phyloP scores from a whole-genome alignment of 1,140 invertebrate genomes.

The Agrilus planipennis region DNA sequence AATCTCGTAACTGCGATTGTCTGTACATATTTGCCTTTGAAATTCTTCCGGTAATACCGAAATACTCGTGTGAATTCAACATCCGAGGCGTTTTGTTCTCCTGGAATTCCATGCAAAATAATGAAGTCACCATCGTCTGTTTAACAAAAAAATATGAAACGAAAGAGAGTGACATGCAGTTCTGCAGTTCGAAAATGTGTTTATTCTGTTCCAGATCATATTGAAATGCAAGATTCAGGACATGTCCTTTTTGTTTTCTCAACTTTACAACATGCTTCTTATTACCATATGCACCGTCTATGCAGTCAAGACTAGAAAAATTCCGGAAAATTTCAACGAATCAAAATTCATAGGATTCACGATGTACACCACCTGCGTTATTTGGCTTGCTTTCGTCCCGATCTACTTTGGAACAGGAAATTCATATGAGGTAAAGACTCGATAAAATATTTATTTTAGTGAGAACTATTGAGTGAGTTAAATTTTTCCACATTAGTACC shows the following conservation, averaged over 20 bases:
- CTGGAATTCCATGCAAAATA: too few relatives aligned
- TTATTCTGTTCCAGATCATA: conserved; percentile 34
- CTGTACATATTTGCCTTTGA: too few relatives aligned
- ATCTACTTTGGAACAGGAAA: conserved; percentile 60
- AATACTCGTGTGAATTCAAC: too few relatives aligned
- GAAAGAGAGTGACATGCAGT: too few relatives aligned
- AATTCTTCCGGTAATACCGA: too few relatives aligned
- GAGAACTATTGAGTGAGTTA: background rate
- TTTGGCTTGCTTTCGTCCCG: conserved; percentile 63
- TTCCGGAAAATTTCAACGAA: conserved; percentile 68
- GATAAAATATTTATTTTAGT: background rate
- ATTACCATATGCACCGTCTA: conserved; percentile 62
- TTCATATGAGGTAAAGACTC: conserved; percentile 41
- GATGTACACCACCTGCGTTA: conserved; percentile 69
- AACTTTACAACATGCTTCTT: conserved; percentile 60
- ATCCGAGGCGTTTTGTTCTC: too few relatives aligned
- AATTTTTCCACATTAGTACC: too few relatives aligned
- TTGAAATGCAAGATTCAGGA: conserved; percentile 54
- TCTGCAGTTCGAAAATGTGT: too few relatives aligned
- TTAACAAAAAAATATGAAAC: too few relatives aligned
- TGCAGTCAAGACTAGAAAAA: conserved; percentile 62
- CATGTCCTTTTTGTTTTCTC: conserved; percentile 56
- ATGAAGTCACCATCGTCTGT: too few relatives aligned
- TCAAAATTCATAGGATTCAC: conserved; percentile 63
- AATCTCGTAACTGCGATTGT: too few relatives aligned